Percentiles rank a stretch among this genome's conserved stretches.
phyloP scores from a whole-genome alignment of 2,888 invertebrate genomes.

The Rhimphoctona megacephalus region DNA sequence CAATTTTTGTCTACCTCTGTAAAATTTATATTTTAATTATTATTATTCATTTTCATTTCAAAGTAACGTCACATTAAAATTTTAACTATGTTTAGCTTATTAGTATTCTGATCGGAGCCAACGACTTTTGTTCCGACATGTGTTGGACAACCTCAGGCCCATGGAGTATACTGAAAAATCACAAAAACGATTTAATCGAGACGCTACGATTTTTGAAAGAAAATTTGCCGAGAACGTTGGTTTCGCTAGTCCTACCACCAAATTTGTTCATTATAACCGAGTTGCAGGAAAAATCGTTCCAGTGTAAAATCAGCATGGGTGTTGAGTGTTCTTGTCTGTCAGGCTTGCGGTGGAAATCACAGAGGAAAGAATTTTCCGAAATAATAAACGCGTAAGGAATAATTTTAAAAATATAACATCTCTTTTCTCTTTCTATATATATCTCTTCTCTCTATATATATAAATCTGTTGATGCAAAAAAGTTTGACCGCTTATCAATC shows the following conservation, averaged over 20 bases:
- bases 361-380: conserved; percentile 81
- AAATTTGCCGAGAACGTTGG: conserved; percentile 87
- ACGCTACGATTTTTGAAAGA: conserved; percentile 86
- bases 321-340: conserved; percentile 87
- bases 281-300: conserved; percentile 79
- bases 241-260: conserved; percentile 86
- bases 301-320: conserved; percentile 84
- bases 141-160: conserved; percentile 85
- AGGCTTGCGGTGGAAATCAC: conserved; percentile 80
- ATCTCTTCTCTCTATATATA: too few species aligned
- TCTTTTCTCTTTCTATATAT: too few species aligned
- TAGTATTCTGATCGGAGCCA: conserved; percentile 87
- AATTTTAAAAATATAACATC: background rate
- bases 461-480: too few species aligned
- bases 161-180: conserved; percentile 83
- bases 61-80: background rate
- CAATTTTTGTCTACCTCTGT: background rate
- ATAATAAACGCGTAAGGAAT: conserved; percentile 84
- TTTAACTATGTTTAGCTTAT: conserved; percentile 84
- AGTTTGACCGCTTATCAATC: too few species aligned
- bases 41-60: conserved; percentile 1
- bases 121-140: conserved; percentile 88
- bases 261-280: conserved; percentile 84
- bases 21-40: background rate
- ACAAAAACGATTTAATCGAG: conserved; percentile 85